These are phyloP conservation scores for Anastrepha obliqua DNA, from an alignment of 1,140 invertebrate genomes.

Conservation along the genomic window DNA sequence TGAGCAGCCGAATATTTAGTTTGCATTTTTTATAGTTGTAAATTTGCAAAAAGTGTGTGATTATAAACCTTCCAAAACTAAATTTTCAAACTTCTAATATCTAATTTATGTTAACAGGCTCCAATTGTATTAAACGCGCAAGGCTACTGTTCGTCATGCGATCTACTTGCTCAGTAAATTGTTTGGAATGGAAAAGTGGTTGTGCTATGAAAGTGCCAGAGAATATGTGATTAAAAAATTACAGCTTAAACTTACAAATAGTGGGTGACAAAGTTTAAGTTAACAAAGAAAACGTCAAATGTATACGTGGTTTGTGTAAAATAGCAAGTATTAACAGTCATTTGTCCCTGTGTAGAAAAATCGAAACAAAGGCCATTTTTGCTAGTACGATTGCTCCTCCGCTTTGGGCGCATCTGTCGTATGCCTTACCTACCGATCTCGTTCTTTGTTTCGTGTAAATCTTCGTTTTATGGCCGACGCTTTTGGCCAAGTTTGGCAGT, in stretches of 20 bases:
- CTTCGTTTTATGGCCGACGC: constrained; percentile 42
- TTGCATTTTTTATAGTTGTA: constrained; percentile 14
- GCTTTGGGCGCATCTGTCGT: constrained; percentile 41
- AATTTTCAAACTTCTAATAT: neutral
- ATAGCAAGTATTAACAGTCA: neutral
- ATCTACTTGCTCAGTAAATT: neutral
- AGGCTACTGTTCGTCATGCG: neutral
- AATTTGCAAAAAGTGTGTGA: neutral
- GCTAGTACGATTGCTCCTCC: neutral
- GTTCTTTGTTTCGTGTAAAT: constrained; percentile 37
- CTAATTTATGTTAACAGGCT: neutral
- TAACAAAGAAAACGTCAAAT: neutral
- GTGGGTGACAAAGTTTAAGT: neutral
- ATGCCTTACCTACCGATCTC: constrained; percentile 25
- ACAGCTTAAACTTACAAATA: neutral
- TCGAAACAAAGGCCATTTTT: constrained; percentile 38
- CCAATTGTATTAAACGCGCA: neutral
- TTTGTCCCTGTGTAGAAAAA: neutral
- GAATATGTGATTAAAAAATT: constrained; percentile 5
- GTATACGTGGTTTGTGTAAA: neutral
- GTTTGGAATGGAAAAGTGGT: constrained; percentile 22
- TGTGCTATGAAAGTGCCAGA: neutral
- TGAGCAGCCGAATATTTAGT: constrained; percentile 38
- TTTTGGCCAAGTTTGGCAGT: constrained; percentile 23
- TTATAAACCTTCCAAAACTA: neutral